Evolutionary conservation across 92 coral and sea anemone genomes (phyloP).

Genomic region (Heliopora coerulea): DNA sequence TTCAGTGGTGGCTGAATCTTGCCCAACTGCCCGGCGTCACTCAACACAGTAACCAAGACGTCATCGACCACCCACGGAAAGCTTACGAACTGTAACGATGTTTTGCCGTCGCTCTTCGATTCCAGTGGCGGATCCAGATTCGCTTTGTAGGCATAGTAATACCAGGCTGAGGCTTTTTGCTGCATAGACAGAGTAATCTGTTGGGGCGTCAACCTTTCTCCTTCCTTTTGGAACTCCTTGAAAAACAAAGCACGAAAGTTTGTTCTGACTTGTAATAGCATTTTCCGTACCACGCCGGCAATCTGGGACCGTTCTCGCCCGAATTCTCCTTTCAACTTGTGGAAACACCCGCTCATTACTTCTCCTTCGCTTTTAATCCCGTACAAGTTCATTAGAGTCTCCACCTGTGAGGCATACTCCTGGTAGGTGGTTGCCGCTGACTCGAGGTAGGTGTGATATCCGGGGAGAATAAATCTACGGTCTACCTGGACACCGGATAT

Average conservation of each 20-base stretch:
- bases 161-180: slow-evolving; percentile 93
- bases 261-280: slow-evolving; percentile 66
- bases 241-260: slow-evolving; percentile 68
- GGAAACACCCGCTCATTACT: slow-evolving; percentile 82
- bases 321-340: slow-evolving; percentile 69
- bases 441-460: slow-evolving; percentile 60
- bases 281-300: slow-evolving; percentile 84
- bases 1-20: neutral
- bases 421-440: slow-evolving; percentile 60
- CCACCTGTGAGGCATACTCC: slow-evolving; percentile 31
- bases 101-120: slow-evolving; percentile 12
- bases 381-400: slow-evolving; percentile 76
- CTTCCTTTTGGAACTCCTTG: slow-evolving; percentile 75
- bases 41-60: slow-evolving; percentile 25
- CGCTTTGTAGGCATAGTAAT: slow-evolving; percentile 62
- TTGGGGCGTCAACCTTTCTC: slow-evolving; percentile 56
- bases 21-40: neutral
- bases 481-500: slow-evolving; percentile 56
- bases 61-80: slow-evolving; percentile 42
- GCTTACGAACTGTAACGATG: slow-evolving; percentile 3
- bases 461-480: slow-evolving; percentile 67
- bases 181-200: slow-evolving; percentile 61
- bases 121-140: slow-evolving; percentile 1
- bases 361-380: slow-evolving; percentile 86
- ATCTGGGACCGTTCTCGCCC: slow-evolving; percentile 53